phyloP scores from a whole-genome alignment of 2,888 invertebrate genomes.

The Plutella xylostella region DNA sequence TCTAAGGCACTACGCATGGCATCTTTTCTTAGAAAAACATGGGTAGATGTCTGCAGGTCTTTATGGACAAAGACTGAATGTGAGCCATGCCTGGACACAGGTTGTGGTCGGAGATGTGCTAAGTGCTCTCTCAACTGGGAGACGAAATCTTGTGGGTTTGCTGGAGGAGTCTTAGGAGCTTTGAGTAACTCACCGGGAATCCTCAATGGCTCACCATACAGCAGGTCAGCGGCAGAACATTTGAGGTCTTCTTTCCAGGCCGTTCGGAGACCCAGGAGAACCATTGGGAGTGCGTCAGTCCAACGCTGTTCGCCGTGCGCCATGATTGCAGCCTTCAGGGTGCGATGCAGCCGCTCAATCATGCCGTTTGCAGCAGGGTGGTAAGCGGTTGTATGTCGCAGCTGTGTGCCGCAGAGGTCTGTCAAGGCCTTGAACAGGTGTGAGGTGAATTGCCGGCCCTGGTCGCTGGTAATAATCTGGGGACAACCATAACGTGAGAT shows the following conservation, averaged over 20 bases:
- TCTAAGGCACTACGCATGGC: background rate
- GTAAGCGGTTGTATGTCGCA: slow-evolving; percentile 19
- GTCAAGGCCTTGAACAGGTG: slow-evolving; percentile 16
- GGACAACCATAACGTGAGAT: slow-evolving; percentile 12
- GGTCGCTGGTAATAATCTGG: slow-evolving; percentile 10
- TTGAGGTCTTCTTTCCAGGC: slow-evolving; percentile 24
- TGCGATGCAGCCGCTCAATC: slow-evolving; percentile 29
- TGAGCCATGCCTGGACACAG: background rate
- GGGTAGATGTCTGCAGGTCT: background rate
- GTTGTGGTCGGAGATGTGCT: background rate
- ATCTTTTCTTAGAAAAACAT: slow-evolving; percentile 5
- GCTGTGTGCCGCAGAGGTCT: slow-evolving; percentile 14
- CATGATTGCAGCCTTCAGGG: slow-evolving; percentile 32
- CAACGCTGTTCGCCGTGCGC: slow-evolving; percentile 18
- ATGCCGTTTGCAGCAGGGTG: slow-evolving; percentile 21
- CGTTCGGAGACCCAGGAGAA: slow-evolving; percentile 19
- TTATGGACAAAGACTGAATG: no score
- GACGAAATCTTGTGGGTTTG: background rate
- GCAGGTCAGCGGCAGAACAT: slow-evolving; percentile 21
- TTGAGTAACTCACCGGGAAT: slow-evolving; percentile 24
- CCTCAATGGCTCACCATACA: slow-evolving; percentile 22
- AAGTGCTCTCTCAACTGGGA: background rate
- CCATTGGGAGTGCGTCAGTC: slow-evolving; percentile 23
- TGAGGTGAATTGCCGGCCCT: slow-evolving; percentile 26
- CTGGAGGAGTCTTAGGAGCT: background rate